Percentiles rank a stretch among this genome's conserved stretches.
These are phyloP conservation scores for Laspeyria flexula DNA, from an alignment of 2,888 invertebrate species.

Conservation along the genomic window DNA sequence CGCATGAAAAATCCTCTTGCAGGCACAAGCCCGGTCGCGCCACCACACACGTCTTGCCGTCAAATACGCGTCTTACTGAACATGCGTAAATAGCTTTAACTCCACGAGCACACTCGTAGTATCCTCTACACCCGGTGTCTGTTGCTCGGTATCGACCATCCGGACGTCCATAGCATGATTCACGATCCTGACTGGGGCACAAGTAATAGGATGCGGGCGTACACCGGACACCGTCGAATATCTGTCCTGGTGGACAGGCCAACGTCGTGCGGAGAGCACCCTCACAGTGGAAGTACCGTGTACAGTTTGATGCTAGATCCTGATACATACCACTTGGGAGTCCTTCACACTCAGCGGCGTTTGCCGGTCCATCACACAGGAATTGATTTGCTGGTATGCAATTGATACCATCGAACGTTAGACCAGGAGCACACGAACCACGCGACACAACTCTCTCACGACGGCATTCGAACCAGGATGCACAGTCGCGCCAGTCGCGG, in stretches of 20 bases:
- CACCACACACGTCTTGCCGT: slow-evolving; percentile 84
- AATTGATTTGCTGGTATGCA: slow-evolving; percentile 74
- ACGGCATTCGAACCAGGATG: slow-evolving; percentile 81
- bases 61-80: slow-evolving; percentile 79
- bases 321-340: slow-evolving; percentile 85
- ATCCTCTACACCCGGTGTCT: slow-evolving; percentile 85
- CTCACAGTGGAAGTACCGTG: slow-evolving; percentile 82
- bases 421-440: slow-evolving; percentile 76
- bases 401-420: slow-evolving; percentile 80
- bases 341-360: slow-evolving; percentile 71
- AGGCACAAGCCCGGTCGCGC: slow-evolving; percentile 66
- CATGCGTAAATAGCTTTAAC: slow-evolving; percentile 87
- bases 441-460: slow-evolving; percentile 74
- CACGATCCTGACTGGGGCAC: slow-evolving; percentile 79
- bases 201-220: slow-evolving; percentile 62
- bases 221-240: slow-evolving; percentile 80
- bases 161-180: slow-evolving; percentile 80
- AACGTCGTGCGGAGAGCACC: slow-evolving; percentile 71
- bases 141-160: slow-evolving; percentile 85
- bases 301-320: slow-evolving; percentile 81
- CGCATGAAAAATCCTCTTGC: slow-evolving; percentile 76
- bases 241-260: slow-evolving; percentile 68
- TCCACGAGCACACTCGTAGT: slow-evolving; percentile 85
- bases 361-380: slow-evolving; percentile 78
- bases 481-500: slow-evolving; percentile 79